Evolutionary conservation across 2,113 vertebrate genomes (phyloP).

Genomic region (Bufo gargarizans): DNA sequence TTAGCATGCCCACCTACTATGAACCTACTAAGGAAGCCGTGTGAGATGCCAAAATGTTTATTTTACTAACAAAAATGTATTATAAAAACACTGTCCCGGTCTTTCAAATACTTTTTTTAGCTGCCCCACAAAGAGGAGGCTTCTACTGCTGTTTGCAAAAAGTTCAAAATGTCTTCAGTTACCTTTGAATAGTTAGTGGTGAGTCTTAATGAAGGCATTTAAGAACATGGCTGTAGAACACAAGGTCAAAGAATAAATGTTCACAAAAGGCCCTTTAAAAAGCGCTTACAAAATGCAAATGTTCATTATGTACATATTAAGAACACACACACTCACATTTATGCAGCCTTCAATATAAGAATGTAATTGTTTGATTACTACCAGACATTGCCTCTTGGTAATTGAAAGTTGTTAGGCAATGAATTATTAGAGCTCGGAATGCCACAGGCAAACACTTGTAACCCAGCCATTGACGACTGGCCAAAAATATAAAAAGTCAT

Average conservation of each 20-base stretch:
- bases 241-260: conserved; percentile 47
- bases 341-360: conserved; percentile 40
- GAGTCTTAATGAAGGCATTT: conserved; percentile 23
- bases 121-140: background rate
- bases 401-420: conserved; percentile 43
- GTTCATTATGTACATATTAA: conserved; percentile 59
- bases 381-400: conserved; percentile 49
- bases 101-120: conserved; percentile 5
- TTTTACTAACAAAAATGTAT: conserved; percentile 40
- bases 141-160: background rate
- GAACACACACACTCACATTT: conserved; percentile 51
- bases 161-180: conserved; percentile 51
- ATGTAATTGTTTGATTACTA: conserved; percentile 56
- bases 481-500: conserved; percentile 47
- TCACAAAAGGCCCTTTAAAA: conserved; percentile 58
- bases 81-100: conserved; percentile 13
- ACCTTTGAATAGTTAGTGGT: rapidly evolving
- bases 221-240: background rate
- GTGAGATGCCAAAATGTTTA: conserved; percentile 58
- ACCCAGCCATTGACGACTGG: conserved; percentile 25
- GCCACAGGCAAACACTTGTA: conserved; percentile 44
- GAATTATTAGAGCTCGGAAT: conserved; percentile 42
- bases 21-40: conserved; percentile 61
- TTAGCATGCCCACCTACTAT: conserved; percentile 61
- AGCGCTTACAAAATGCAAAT: conserved; percentile 43